Evolutionary conservation across 2,797 vertebrate genomes (phyloP).

Genomic region (Lerista edwardsae): DNA sequence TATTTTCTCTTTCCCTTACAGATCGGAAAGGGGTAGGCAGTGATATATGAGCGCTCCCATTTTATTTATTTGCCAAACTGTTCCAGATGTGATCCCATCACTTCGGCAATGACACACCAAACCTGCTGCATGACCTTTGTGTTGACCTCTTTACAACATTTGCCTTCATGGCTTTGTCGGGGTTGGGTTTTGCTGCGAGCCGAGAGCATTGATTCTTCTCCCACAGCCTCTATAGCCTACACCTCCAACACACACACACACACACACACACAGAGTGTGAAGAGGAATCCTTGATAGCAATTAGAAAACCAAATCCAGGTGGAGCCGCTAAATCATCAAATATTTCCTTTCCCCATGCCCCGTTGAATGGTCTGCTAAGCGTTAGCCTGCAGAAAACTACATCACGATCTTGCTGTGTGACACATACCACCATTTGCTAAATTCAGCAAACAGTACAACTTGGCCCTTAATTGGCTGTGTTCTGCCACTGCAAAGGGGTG

Average conservation of each 20-base stretch:
- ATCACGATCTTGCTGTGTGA: constrained; percentile 51
- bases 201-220: constrained; percentile 70
- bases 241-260: no score
- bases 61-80: constrained; percentile 92
- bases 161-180: constrained; percentile 78
- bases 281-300: constrained; percentile 75
- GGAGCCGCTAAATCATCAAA: constrained; percentile 64
- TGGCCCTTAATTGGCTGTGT: no score
- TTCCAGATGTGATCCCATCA: constrained; percentile 93
- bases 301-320: constrained; percentile 76
- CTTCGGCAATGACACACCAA: constrained; percentile 90
- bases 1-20: constrained; percentile 87
- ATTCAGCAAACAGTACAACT: constrained; percentile 67
- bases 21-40: constrained; percentile 83
- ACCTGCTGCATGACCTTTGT: constrained; percentile 85
- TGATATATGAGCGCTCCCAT: constrained; percentile 88
- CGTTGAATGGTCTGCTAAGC: constrained; percentile 57
- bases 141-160: constrained; percentile 83
- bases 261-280: constrained; percentile 31
- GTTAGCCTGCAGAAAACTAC: constrained; percentile 57
- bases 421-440: constrained; percentile 48
- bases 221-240: constrained; percentile 46
- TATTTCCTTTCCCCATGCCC: constrained; percentile 32
- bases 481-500: background rate
- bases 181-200: constrained; percentile 73